Evolutionary conservation across 2,888 invertebrate species (phyloP).

Genomic region (Hirtodrosophila histrioides): DNA sequence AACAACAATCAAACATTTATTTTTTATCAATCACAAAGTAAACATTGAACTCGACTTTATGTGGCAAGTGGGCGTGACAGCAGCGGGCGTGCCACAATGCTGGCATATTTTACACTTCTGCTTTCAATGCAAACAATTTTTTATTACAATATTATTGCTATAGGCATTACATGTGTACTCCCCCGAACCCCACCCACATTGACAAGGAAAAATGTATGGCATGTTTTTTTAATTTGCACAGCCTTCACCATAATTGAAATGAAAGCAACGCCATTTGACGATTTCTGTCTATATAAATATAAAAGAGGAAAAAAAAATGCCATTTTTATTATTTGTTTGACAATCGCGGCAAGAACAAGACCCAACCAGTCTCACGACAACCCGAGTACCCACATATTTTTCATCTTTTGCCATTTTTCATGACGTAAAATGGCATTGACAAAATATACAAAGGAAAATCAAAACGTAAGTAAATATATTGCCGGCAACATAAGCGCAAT

Average conservation of each 20-base stretch:
- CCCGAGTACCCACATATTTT: slow-evolving; percentile 40
- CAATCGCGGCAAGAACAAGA: slow-evolving; percentile 33
- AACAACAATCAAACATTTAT: slow-evolving; percentile 62
- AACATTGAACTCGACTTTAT: slow-evolving; percentile 65
- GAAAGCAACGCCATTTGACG: slow-evolving; percentile 62
- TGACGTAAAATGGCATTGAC: slow-evolving; percentile 46
- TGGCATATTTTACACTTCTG: slow-evolving; percentile 68
- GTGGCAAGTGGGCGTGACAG: slow-evolving; percentile 15
- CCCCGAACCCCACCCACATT: background rate
- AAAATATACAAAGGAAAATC: slow-evolving; percentile 34
- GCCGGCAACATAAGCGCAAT: slow-evolving; percentile 55
- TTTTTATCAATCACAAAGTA: slow-evolving; percentile 78
- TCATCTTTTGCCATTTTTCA: slow-evolving; percentile 42
- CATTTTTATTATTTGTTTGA: slow-evolving; percentile 77
- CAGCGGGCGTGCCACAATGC: slow-evolving; percentile 39
- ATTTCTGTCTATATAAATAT: slow-evolving; percentile 22
- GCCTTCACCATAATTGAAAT: slow-evolving; percentile 68
- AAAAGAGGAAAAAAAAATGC: slow-evolving; percentile 34
- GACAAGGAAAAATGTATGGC: slow-evolving; percentile 18
- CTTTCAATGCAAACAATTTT: slow-evolving; percentile 69
- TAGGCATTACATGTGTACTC: slow-evolving; percentile 42
- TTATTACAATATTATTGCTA: slow-evolving; percentile 59
- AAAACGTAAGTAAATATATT: slow-evolving; percentile 41
- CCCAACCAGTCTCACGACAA: slow-evolving; percentile 29
- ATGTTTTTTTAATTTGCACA: slow-evolving; percentile 61